These are phyloP conservation scores for Coregonus sp. DNA, from an alignment of 2,797 vertebrate genomes.

Conservation along the genomic window DNA sequence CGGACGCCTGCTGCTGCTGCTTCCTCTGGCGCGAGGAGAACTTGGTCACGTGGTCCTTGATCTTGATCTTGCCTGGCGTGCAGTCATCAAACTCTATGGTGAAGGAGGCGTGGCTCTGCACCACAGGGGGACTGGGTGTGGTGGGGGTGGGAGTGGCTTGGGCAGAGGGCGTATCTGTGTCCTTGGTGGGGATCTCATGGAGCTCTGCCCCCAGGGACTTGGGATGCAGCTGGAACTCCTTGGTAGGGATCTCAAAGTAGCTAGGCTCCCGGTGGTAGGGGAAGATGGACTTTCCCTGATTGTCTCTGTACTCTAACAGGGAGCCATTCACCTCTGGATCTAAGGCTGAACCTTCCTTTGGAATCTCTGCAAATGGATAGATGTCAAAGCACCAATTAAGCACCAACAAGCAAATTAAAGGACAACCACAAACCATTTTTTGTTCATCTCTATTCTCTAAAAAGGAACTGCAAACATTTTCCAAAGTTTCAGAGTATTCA, in stretches of 20 bases:
- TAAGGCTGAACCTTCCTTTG: slow-evolving; percentile 71
- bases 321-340: slow-evolving; percentile 76
- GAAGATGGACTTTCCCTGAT: slow-evolving; percentile 73
- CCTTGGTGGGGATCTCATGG: slow-evolving; percentile 88
- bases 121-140: slow-evolving; percentile 73
- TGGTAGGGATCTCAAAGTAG: slow-evolving; percentile 97
- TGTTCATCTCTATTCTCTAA: background rate
- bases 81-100: slow-evolving; percentile 96
- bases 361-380: slow-evolving; percentile 72
- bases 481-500: no score
- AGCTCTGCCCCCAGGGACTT: slow-evolving; percentile 74
- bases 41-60: slow-evolving; percentile 95
- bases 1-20: slow-evolving; percentile 35
- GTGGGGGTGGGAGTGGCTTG: slow-evolving; percentile 36
- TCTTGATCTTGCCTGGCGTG: slow-evolving; percentile 93
- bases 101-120: slow-evolving; percentile 97
- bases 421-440: background rate
- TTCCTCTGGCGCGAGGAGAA: slow-evolving; percentile 88
- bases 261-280: slow-evolving; percentile 88
- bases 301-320: slow-evolving; percentile 65
- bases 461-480: background rate
- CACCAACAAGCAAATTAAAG: background rate
- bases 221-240: slow-evolving; percentile 81
- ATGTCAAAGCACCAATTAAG: slow-evolving; percentile 9
- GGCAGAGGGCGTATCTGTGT: slow-evolving; percentile 63